phyloP scores from a whole-genome alignment of 1,140 invertebrate species.

The Lanistes nyassanus region DNA sequence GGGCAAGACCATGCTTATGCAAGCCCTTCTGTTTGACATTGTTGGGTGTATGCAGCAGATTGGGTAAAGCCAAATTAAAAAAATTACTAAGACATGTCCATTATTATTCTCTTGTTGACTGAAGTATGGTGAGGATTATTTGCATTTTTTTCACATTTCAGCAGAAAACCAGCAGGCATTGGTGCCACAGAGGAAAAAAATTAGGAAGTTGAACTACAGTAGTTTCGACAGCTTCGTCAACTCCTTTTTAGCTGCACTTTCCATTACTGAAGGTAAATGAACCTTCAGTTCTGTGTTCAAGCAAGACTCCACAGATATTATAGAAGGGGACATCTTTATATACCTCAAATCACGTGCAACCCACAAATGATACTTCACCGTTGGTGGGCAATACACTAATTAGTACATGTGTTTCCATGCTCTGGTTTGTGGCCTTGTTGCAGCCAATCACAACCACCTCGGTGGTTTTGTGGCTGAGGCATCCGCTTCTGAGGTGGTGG shows the following conservation, averaged over 20 bases:
- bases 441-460: too few species aligned
- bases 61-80: not conserved
- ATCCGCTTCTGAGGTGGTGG: too few species aligned
- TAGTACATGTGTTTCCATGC: not conserved
- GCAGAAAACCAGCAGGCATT: not conserved
- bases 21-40: too few species aligned
- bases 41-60: too few species aligned
- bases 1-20: too few species aligned
- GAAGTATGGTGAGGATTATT: too few species aligned
- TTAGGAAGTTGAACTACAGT: slow-evolving; percentile 24
- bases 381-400: not conserved
- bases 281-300: not conserved
- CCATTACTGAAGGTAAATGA: slow-evolving; percentile 2
- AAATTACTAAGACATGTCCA: not conserved
- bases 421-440: too few species aligned
- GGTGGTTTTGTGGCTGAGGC: too few species aligned
- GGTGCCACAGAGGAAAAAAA: slow-evolving; percentile 20
- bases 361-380: not conserved
- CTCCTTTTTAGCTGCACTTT: slow-evolving; percentile 10
- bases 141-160: too few species aligned
- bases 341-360: not conserved
- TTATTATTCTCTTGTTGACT: too few species aligned
- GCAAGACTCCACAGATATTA: too few species aligned
- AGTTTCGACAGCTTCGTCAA: slow-evolving; percentile 23
- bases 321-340: not conserved